These are phyloP conservation scores for Microcebus murinus DNA, from an alignment of 2,113 vertebrate species.

Conservation along the genomic window DNA sequence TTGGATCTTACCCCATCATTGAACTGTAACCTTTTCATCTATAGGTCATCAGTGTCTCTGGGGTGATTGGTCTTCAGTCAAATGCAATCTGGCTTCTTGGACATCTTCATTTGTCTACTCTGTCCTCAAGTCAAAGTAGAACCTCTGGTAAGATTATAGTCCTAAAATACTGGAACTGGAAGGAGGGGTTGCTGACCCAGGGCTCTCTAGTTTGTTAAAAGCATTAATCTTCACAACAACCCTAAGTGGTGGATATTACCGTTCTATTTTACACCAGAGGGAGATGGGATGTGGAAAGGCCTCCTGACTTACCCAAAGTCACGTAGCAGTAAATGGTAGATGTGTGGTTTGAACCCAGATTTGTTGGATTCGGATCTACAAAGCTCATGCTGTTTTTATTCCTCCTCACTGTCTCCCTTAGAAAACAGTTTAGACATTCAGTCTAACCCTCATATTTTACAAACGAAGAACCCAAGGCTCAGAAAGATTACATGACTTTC, in stretches of 20 bases:
- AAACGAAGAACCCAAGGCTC: background rate
- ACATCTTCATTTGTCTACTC: constrained; percentile 91
- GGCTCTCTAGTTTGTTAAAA: background rate
- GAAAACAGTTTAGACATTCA: background rate
- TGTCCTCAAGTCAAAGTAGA: constrained; percentile 91
- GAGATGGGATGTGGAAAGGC: background rate
- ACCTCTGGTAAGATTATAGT: constrained; percentile 88
- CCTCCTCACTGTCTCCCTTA: background rate
- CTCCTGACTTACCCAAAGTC: background rate
- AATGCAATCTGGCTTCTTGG: constrained; percentile 94
- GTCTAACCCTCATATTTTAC: background rate
- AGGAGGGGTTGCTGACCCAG: background rate
- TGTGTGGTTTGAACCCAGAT: background rate
- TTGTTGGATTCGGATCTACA: background rate
- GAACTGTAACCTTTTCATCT: constrained; percentile 52
- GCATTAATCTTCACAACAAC: background rate
- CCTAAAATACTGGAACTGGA: background rate
- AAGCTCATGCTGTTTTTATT: background rate
- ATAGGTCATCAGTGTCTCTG: constrained; percentile 93
- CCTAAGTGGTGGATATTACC: background rate
- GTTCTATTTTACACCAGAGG: background rate
- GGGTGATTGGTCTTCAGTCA: constrained; percentile 94
- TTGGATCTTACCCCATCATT: background rate
- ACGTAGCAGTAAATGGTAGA: background rate
- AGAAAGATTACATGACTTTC: background rate